Evolutionary conservation across 2,797 vertebrate species (phyloP).

Genomic region (Acanthurus tractus): DNA sequence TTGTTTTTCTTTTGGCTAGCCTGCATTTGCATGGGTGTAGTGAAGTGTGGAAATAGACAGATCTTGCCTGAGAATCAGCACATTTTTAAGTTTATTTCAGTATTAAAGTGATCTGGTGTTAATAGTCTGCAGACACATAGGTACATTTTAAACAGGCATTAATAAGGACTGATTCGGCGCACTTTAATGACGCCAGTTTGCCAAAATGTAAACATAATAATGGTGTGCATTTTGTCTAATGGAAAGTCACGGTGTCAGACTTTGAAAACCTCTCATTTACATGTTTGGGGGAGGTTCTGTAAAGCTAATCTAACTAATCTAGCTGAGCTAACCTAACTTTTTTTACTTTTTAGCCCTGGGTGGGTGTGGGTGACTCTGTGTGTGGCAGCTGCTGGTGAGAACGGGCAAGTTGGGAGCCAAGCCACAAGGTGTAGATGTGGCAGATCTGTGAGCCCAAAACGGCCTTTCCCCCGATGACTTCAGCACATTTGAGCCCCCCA

Average conservation of each 20-base stretch:
- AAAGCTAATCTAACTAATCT: constrained; percentile 6
- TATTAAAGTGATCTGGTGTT: background rate
- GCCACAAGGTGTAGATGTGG: constrained; percentile 78
- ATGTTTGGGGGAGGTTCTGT: constrained; percentile 9
- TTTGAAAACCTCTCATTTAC: background rate
- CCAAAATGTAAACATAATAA: background rate
- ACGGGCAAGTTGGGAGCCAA: constrained; percentile 67
- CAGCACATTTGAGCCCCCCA: constrained; percentile 51
- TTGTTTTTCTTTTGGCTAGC: background rate
- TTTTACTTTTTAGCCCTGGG: constrained; percentile 21
- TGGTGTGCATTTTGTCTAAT: background rate
- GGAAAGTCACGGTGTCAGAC: no score
- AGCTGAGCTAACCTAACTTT: background rate
- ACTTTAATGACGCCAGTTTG: background rate
- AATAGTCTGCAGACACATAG: background rate
- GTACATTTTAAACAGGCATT: background rate
- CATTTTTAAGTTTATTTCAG: background rate
- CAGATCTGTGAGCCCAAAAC: constrained; percentile 46
- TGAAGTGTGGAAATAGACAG: background rate
- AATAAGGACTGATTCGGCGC: no score
- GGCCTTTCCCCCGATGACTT: constrained; percentile 51
- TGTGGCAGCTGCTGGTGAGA: constrained; percentile 27
- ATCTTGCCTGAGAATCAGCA: background rate
- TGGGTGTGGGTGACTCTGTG: constrained; percentile 37
- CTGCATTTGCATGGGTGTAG: background rate